Evolutionary conservation across 1,140 invertebrate species (phyloP).

Genomic region (Campoletis sonorensis): DNA sequence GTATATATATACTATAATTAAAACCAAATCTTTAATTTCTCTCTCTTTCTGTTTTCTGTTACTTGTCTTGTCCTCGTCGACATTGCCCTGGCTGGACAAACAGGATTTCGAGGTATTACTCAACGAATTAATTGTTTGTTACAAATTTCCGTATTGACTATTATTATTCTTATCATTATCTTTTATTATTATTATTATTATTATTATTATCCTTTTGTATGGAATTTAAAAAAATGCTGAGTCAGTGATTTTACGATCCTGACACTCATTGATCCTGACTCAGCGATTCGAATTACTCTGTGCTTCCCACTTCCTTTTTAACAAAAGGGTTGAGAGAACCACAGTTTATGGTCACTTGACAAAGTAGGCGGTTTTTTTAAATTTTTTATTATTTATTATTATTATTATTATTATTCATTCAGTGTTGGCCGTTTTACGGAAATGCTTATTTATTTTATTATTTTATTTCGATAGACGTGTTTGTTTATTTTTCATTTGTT

Average conservation of each 20-base stretch:
- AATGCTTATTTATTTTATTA: conserved; percentile 65
- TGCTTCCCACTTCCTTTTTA: no score
- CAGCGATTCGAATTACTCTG: no score
- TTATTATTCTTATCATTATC: no score
- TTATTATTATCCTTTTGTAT: no score
- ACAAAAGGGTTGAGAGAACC: no score
- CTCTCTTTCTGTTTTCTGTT: conserved; percentile 75
- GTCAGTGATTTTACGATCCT: no score
- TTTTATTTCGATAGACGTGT: conserved; percentile 51
- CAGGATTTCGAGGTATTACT: conserved; percentile 77
- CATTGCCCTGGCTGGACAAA: conserved; percentile 75
- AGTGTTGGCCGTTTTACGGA: conserved; percentile 73
- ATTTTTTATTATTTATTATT: conserved; percentile 58
- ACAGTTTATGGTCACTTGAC: no score
- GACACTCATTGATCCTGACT: no score
- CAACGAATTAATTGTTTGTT: conserved; percentile 69
- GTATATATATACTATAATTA: conserved; percentile 35
- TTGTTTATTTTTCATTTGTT: conserved; percentile 6
- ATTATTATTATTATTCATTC: no score
- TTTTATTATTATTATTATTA: no score
- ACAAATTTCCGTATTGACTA: conserved; percentile 72
- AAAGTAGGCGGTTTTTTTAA: no score
- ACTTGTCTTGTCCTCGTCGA: conserved; percentile 73
- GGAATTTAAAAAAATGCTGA: no score
- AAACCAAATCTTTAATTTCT: conserved; percentile 64